Evolutionary conservation across 2,797 vertebrate species (phyloP), one percentile per base, ranked within the genome.

Genomic region (Mionectes olivaceus): DNA sequence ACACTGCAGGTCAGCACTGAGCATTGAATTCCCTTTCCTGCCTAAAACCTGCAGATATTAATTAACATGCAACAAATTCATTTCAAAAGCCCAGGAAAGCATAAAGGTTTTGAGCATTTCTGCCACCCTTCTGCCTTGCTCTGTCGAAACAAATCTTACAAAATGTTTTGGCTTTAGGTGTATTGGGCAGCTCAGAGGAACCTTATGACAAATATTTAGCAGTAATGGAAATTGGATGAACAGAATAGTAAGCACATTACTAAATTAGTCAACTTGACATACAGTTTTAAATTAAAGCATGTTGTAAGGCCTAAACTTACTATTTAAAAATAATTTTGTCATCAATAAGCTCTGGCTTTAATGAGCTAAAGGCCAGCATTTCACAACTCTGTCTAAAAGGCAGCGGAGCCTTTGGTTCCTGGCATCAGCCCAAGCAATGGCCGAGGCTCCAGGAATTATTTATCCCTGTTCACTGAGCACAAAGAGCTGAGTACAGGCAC

Each of bases 401-500:
- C 67, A 84, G 57, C 28, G 39, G 30, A 89, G 43, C n/a, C 56
- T 39, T 27, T 46, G 46, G 43, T 65, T 68, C 50, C 67, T 67
- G 53, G 43, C 60, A 67, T 1, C 35, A 50, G 39, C 39, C 55
- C 41, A 13, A 11, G 39, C 4, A 1, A 13, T 1, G 30, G 19
- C 0, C 24, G 24, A 27, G 37, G 37, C 69, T 46, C 23, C 37
- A 22, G 3, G 46, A 83, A 35, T 9, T 19, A 25, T 2, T 8
- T 24, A 35, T 2, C 61, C 22, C 6, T 9, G 8, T 23, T 39
- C 64, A 11, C 43, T 7, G 35, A 32, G 14, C 50, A 52, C 14
- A 1, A 9, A 0, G 10, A 84, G 22, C 27, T 4, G 3, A 25
- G 24, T 2, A 14, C 6, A 5, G n/a, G 25, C 39, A 47, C 60